Base-by-base conservation (phyloP, 2,888 invertebrate species). In the Lordiphosa andalusiaca region DNA sequence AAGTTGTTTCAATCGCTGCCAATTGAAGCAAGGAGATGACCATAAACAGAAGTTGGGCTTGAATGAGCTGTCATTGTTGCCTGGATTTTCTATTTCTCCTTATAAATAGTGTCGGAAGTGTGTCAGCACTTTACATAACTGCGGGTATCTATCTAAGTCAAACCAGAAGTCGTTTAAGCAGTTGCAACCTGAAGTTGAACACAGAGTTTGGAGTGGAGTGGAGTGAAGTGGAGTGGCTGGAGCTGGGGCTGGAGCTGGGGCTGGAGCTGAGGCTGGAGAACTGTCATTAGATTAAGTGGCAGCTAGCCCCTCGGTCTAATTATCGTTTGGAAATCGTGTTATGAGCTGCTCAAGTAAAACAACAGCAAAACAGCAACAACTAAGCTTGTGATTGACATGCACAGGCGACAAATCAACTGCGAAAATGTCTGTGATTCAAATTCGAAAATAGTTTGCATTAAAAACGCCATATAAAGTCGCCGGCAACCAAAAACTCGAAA, bases 251-350 rank as follows among this genome's bases (percentile, higher is more conserved):
- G 16, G 72, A 82, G 35, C 21, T 10, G 12, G 25, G 33, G 59
- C 35, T 40, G 40, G 61, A n/a, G 41, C 21, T 50, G 61, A 39
- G 53, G 51, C 50, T 52, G 16, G 72, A 82, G 82, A 77, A 84
- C 84, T 84, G 77, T 74, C 84, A 78, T 78, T 84, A 78, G 74
- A 74, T 78, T 82, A 78, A 84, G 78, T 77, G 84, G 84, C 78
- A 63, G 82, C 61, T 53, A 36, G 59, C 19, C 44, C 49, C 67
- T 61, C 57, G 53, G 55, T 69, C 69, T 84, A 78, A 84, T 82
- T 77, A 84, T 84, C 78, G 66, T 65, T 82, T 81, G 69, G 61
- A 84, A 81, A 77, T 84, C 84, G 75, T 82, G 77, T 82, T 84
- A 69, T 63, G 62, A 82, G 75, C 68, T 53, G 54, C 48, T 25